A percentile compares a stretch with the other conserved stretches of the same genome.
Conservation (phyloP, 2,888 invertebrate species). For the Chironomus tentans region DNA sequence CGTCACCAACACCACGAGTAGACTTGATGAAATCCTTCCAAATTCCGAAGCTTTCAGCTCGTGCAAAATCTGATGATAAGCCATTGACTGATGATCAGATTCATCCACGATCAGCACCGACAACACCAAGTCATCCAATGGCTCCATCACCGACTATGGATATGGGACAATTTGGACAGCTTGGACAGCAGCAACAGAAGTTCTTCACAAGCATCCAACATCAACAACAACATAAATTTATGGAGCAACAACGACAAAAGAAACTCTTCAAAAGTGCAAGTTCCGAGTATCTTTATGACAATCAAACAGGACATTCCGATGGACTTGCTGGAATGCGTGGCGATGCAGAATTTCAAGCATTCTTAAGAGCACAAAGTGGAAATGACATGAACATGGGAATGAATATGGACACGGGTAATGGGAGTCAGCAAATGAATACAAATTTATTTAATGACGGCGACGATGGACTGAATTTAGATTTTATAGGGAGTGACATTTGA, state of each 20-base stretch:
- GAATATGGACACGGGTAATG: background rate
- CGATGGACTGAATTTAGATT: background rate
- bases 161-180: background rate
- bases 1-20: constrained; percentile 53
- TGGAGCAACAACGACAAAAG: constrained; percentile 5
- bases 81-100: constrained; percentile 34
- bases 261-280: constrained; percentile 19
- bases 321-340: no score
- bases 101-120: constrained; percentile 32
- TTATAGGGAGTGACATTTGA: constrained; percentile 8
- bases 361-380: background rate
- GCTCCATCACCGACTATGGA: background rate
- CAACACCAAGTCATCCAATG: constrained; percentile 5
- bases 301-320: background rate
- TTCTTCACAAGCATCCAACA: background rate
- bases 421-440: background rate
- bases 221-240: background rate
- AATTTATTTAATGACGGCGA: constrained; percentile 12
- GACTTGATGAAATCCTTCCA: constrained; percentile 76
- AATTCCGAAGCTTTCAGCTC: constrained; percentile 70
- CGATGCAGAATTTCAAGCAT: constrained; percentile 15
- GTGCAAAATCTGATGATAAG: constrained; percentile 45
- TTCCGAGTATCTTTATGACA: constrained; percentile 11
- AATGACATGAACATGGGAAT: background rate
- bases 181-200: background rate